Base-by-base conservation (phyloP, 92 coral and sea anemone genomes). In the Heteractis magnifica region DNA sequence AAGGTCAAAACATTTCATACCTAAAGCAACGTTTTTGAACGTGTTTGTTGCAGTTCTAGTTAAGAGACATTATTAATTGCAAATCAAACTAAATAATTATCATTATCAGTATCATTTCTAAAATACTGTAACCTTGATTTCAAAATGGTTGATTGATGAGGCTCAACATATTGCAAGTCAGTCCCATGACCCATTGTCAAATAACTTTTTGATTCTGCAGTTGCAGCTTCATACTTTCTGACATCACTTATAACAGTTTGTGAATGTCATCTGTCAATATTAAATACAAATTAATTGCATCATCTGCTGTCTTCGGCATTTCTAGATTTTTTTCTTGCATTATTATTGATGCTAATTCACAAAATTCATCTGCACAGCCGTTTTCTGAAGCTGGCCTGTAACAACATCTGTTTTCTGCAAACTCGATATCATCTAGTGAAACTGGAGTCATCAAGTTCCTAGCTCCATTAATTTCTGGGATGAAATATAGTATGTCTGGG, bases 291-390 rank as follows among this genome's bases (percentile, higher is more conserved):
- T 13, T 71, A 26, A 71, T 64, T 71, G 85, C 78, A 70, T 81
- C 85, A 44, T 81, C 85, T 13, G 68, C 65, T 65, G 85, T 65
- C 58, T 49, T 50, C 21, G 85, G 85, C 78, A 77, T 79, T 62
- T 82, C 77, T 14, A 84, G 84, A 79, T 79, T 78, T 72, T 79
- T 72, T 79, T 83, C 81, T 21, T 88, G 81, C 91, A 88, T 85
- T 79, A 88, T 84, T 11, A 85, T n/a, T 60, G 73, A 79, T 56
- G 85, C 89, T 59, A 84, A 79, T 72, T 88, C 81, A 53, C 52
- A 20, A 48, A 88, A 84, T 52, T 84, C 88, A 59, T 72, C 77
- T 6, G 55, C 19, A 49, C 88, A 88, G 20, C 88, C 85, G 71
- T 59, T 78, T 65, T 83, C 71, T 79, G 85, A 80, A 50, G 82